phyloP scores from a whole-genome alignment of 2,888 invertebrate genomes.

The Spisula subtruncata region DNA sequence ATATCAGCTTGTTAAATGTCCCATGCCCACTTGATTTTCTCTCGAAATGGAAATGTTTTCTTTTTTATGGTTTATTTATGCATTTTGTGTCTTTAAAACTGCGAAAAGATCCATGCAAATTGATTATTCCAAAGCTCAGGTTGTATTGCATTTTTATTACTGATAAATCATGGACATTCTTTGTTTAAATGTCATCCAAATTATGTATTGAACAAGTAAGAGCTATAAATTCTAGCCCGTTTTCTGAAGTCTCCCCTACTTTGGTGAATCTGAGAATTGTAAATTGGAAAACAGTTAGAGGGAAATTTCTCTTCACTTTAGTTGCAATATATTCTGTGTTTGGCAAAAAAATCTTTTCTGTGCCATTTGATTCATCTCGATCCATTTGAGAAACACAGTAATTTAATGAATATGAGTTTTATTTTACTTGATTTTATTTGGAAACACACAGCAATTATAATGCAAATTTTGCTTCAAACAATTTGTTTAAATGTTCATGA shows the following conservation, averaged over 20 bases:
- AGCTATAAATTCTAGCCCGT: no score
- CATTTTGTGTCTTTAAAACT: conserved; percentile 1
- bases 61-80: conserved; percentile 12
- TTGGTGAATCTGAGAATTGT: no score
- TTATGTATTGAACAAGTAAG: neutral
- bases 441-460: neutral
- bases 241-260: no score
- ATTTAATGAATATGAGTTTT: no score
- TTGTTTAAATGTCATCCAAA: conserved; percentile 1
- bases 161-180: conserved; percentile 9
- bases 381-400: no score
- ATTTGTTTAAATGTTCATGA: neutral
- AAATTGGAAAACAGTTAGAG: no score
- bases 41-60: neutral
- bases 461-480: neutral
- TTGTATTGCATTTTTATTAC: neutral
- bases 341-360: no score
- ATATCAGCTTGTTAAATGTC: neutral
- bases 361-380: no score
- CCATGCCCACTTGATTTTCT: neutral
- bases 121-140: neutral
- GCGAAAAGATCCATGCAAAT: neutral
- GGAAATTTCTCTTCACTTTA: no score
- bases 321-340: no score
- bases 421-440: no score